Base-by-base conservation (phyloP, 2,113 vertebrate genomes). In the Pycnonotus jocosus region DNA sequence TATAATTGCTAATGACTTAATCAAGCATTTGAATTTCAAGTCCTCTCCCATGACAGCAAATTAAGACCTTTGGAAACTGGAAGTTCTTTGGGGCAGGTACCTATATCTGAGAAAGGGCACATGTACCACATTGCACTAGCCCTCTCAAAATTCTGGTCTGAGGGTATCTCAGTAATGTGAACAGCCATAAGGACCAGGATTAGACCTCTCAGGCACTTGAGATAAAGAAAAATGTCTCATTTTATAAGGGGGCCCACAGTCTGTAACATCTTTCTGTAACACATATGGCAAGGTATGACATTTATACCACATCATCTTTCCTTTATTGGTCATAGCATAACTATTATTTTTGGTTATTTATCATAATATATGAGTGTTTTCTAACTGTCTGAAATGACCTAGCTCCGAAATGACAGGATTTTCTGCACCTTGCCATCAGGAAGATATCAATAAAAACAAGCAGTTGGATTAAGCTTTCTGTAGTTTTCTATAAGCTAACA, bases 1-100 rank as follows among this genome's bases (percentile, higher is more conserved):
- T 79, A 54, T 83, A 93, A 93, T 77, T 95, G 86, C 88, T 86
- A 93, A 95, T 80, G 74, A 93, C 68, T 94, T 95, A 90, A 96
- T 97, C 62, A 95, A 92, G 50, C 77, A 58, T 91, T 93, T 92
- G 74, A 90, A 91, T 95, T 89, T 91, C 77, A 87, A 95, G 84
- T 53, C 73, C 50, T 93, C 45, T 92, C 42, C 48, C 73, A 71
- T 28, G 74, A 58, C 45, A 94, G 79, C 71, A 92, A 92, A 93
- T 94, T 91, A 88, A 93, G 81, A 83, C 58, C 64, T 90, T 76
- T 72, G 42, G 51, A 82, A 85, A 47, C 24, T 61, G 77, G 54
- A 90, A 77, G 37, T 54, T 92, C 62, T 80, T 65, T 73, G 66
- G 91, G 81, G n/a, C 62, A 82, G 45, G 28, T n/a, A 64, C 10